Conservation (phyloP, 2,113 vertebrate species). For the Triplophysa rosa region DNA sequence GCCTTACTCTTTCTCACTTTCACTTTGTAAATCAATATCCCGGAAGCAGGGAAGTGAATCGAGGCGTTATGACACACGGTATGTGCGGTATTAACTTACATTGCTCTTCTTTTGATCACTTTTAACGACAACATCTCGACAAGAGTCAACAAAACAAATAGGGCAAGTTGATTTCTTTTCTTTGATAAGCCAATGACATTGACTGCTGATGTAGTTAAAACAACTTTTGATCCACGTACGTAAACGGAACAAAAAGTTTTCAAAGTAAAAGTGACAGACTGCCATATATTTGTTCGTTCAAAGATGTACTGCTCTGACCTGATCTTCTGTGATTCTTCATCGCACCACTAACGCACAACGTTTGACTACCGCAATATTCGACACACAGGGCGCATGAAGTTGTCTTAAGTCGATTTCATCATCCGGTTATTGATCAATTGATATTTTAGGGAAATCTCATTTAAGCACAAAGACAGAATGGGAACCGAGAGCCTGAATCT, state of each 20-base stretch:
- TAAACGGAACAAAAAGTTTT: too few relatives aligned
- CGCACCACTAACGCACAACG: neutral
- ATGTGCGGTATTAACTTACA: neutral
- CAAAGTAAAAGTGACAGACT: too few relatives aligned
- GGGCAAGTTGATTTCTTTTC: too few relatives aligned
- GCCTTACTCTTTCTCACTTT: conserved; percentile 40
- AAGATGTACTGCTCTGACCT: neutral
- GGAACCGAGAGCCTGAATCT: conserved; percentile 73
- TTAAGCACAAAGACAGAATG: conserved; percentile 57
- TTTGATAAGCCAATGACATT: too few relatives aligned
- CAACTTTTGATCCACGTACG: neutral
- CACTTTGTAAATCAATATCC: conserved; percentile 35
- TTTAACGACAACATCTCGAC: neutral
- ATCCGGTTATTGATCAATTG: neutral
- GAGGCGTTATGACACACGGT: neutral
- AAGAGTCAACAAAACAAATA: neutral
- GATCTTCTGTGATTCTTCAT: neutral
- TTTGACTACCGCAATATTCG: neutral
- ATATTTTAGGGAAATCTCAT: neutral
- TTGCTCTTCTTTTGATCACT: neutral
- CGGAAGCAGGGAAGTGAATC: conserved; percentile 51
- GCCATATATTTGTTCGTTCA: neutral
- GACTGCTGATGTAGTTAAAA: neutral
- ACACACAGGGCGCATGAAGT: too few relatives aligned
- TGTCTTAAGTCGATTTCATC: neutral